Evolutionary conservation across 1,140 invertebrate species (phyloP).

Genomic region (Drosophila neocordata): DNA sequence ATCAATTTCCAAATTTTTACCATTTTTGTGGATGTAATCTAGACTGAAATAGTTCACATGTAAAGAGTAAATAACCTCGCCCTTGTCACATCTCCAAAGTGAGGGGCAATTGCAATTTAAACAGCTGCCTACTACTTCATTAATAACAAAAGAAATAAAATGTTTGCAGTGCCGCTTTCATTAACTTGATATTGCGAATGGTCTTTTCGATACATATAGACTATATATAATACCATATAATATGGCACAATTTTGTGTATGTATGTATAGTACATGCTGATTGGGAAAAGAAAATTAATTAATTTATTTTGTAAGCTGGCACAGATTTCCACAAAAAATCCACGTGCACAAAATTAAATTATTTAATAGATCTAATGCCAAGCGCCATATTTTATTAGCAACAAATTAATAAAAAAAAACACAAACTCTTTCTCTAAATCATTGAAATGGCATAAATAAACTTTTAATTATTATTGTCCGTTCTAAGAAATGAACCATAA

Average conservation of each 20-base stretch:
- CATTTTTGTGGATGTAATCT: constrained; percentile 1
- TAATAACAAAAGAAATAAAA: constrained; percentile 33
- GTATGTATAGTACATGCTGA: neutral
- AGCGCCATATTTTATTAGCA: neutral
- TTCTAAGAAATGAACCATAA: constrained; percentile 14
- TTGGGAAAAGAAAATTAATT: neutral
- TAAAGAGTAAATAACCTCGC: neutral
- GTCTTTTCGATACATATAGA: neutral
- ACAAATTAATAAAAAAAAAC: neutral
- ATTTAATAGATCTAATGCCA: neutral
- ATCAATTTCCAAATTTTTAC: constrained; percentile 40
- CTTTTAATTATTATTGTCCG: neutral
- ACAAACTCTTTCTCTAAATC: constrained; percentile 21
- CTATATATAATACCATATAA: constrained; percentile 1
- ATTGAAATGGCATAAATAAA: constrained; percentile 13
- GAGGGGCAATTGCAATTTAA: constrained; percentile 36
- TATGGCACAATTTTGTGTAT: neutral
- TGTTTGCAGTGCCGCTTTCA: constrained; percentile 37
- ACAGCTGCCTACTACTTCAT: constrained; percentile 39
- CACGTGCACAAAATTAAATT: neutral
- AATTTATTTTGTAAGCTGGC: neutral
- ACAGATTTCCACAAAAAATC: neutral
- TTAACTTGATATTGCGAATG: constrained; percentile 5
- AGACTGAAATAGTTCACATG: constrained; percentile 1
- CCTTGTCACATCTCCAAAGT: constrained; percentile 13